Evolutionary conservation across 2,888 invertebrate genomes (phyloP), one percentile per base, ranked within the genome.

Genomic region (Drosophila imparisetae): DNA sequence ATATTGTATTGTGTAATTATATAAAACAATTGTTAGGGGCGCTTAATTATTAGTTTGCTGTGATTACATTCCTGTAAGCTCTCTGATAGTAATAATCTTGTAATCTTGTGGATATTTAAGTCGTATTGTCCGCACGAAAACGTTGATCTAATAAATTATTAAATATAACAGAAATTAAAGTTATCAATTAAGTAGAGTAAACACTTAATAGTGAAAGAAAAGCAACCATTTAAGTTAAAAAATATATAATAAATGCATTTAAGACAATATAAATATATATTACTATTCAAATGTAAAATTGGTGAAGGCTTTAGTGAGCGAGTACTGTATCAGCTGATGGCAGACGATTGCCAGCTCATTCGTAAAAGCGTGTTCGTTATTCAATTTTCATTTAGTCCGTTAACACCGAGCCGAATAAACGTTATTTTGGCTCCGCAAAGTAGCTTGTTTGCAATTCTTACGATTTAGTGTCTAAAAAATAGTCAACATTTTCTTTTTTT

Each of bases 381-480:
- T 72, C 57, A 70, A 66, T 71, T 80, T 70, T 77, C 65, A 80
- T 77, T 78, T 67, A 77, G 81, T 77, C 81, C 77, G 77, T 77
- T 77, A 80, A 40, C 77, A 61, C 30, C 60, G 72, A 72, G 72
- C 62, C 34, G 77, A 49, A 58, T 54, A 64, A 71, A 77, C 77
- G 80, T 60, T 59, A 48, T 61, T 55, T 64, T 50, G 27, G 52
- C 48, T 58, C n/a, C 49, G 65, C 30, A 42, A 30, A 24, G 32
- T 30, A 42, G 7, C 10, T 62, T 30, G n/a, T 18, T 50, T 38
- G 45, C n/a, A 48, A 50, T 18, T 57, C 15, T 5, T 18, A 21
- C 55, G 45, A 40, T 18, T 52, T 42, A 24, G 42, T 45, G 52
- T 21, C 32, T 21, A 27, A 38, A 6, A 45, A 57, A 27, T 57